Conservation (phyloP, 30 jellyfish, hydroid and myxozoan species). For the Aurelia coerulea region DNA sequence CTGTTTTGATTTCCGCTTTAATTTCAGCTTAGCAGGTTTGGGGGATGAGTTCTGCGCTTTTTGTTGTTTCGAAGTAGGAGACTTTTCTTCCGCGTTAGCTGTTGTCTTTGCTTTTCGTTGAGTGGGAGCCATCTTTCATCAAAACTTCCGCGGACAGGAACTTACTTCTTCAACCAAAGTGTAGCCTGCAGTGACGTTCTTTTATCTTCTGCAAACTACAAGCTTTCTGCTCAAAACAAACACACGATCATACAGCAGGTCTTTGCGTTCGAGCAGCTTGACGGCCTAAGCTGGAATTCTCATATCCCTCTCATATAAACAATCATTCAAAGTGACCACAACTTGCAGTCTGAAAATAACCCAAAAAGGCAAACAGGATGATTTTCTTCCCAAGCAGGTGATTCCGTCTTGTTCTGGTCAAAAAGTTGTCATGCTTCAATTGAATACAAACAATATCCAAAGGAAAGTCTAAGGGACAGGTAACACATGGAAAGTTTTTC, state of each 20-base stretch:
- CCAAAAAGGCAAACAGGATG: background rate
- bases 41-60: background rate
- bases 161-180: background rate
- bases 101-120: constrained; percentile 3
- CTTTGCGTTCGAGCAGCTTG: too few relatives aligned
- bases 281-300: too few relatives aligned
- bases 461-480: background rate
- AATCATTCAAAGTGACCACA: too few relatives aligned
- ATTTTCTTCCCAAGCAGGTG: background rate
- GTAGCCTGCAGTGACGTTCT: too few relatives aligned
- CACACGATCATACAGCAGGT: too few relatives aligned
- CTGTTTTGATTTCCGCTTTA: constrained; percentile 13
- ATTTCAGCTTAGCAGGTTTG: background rate
- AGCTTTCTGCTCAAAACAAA: too few relatives aligned
- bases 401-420: constrained; percentile 23
- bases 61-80: background rate
- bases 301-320: too few relatives aligned
- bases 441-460: background rate
- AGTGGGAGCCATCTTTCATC: background rate
- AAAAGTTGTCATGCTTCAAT: constrained; percentile 50
- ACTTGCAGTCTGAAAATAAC: too few relatives aligned
- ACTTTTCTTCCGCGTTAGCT: background rate
- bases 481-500: background rate
- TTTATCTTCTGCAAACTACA: too few relatives aligned
- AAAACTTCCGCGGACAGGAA: background rate